Base-by-base conservation (phyloP, 1,140 invertebrate genomes). In the Agraylea sexmaculata region DNA sequence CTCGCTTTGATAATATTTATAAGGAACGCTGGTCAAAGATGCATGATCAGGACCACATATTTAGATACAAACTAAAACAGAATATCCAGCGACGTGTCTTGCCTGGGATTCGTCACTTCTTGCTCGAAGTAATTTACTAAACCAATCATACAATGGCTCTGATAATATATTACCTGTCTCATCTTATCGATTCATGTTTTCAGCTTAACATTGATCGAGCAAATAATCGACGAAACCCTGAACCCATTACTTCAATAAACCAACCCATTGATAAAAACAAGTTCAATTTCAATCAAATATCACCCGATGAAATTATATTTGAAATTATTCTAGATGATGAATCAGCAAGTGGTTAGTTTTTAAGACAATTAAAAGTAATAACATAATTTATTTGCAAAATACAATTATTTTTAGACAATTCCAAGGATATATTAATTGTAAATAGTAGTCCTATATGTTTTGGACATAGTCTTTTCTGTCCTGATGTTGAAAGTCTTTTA, bases 391-490 rank as follows among this genome's bases (percentile, higher is more conserved):
- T 30, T 20, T 40, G 18, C n/a, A 21, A 22, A 27, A 38, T 38
- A 32, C 11, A 40, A 7, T 13, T 22, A 37, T 5, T 42, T 37
- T 29, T 37, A 49, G 47, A 40, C 18, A 12, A 25, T 2, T 29
- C 35, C 8, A 43, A 33, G 31, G 34, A 49, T 41, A 35, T 43
- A 11, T 13, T 49, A 20, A 37, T 49, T 4, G 25, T 49, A 17
- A 49, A 49, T 38, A 18, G 36, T n/a, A 49, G 47, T 34, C 47
- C 47, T 3, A 49, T 49, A 31, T 46, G 43, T 34, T 46, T 21
- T 16, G 47, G 43, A 5, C 47, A 49, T 22, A 46, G 43, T 29
- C 34, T 49, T 15, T 30, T 49, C 3, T 49, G 47, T 41, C 47
- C 47, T 1, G 38, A 40, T 22, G 31, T 49, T 3, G 41, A 49